A percentile compares a stretch with the other conserved stretches of the same genome.
phyloP scores from a whole-genome alignment of 2,888 invertebrate genomes.

The Diplazon laetatorius region DNA sequence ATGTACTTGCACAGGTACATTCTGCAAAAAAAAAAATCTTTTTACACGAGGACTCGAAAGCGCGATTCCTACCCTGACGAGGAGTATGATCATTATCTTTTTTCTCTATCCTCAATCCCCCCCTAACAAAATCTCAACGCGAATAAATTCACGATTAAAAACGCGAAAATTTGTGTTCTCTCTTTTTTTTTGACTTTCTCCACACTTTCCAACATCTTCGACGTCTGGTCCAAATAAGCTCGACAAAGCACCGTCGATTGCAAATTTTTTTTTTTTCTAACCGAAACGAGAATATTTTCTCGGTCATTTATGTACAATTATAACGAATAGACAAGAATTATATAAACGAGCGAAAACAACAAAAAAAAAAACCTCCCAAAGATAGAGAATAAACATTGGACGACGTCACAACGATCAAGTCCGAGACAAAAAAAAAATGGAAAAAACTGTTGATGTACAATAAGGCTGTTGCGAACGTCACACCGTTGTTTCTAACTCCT shows the following conservation, averaged over 20 bases:
- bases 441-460: too few species aligned
- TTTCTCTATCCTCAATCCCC: background rate
- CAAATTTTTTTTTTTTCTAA: conserved; percentile 31
- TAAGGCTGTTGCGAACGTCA: too few species aligned
- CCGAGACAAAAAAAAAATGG: too few species aligned
- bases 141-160: too few species aligned
- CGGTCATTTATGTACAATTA: too few species aligned
- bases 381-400: conserved; percentile 7
- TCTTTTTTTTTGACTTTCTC: too few species aligned
- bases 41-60: conserved; percentile 1
- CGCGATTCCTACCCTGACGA: conserved; percentile 6
- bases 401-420: too few species aligned
- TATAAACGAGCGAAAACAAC: too few species aligned
- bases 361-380: conserved; percentile 11
- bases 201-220: too few species aligned
- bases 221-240: conserved; percentile 1
- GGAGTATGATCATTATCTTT: background rate
- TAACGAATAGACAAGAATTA: background rate
- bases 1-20: conserved; percentile 32
- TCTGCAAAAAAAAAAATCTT: conserved; percentile 29
- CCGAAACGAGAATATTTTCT: background rate
- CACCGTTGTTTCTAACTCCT: too few species aligned
- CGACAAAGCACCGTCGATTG: background rate
- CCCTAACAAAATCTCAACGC: background rate
- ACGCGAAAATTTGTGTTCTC: too few species aligned